Evolutionary conservation across 2,797 vertebrate genomes (phyloP), one percentile per base, ranked within the genome.

Genomic region (Lerista edwardsae): DNA sequence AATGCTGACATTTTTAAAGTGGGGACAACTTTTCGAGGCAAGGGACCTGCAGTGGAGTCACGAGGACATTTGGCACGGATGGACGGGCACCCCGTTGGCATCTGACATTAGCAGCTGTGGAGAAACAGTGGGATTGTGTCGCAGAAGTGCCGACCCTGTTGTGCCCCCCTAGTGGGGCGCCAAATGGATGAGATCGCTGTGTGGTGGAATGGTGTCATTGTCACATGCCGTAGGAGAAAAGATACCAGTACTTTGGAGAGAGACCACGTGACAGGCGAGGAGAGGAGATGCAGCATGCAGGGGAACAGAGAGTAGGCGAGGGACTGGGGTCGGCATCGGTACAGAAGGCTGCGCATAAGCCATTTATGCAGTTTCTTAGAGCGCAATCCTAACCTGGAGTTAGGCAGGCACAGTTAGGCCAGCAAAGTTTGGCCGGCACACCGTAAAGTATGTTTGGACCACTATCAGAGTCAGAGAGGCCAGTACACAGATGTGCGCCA

Each of bases 1-100:
- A 89, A 67, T 1, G 0, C 34, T 0, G 3, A 0, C 0, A 51
- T 27, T 71, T 25, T 36, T 0, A 0, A 21, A 0, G 0, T 36
- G 1, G 0, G 0, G 34, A 80, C 86, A 44, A 77, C 73, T 57
- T 1, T 0, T 74, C 36, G 15, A 31, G 36, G 11, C 5, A 1
- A 34, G 75, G 82, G 86, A 81, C 27, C 73, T 0, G 0, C 9
- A 0, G 2, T 39, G 81, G 72, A 78, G 39, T 0, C 39, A 19
- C 6, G 61, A 1, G 73, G 0, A 6, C 15, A 29, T 59, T 27
- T 44, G 9, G 59, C 68, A 72, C 71, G 44, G 7, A 27, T 72
- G 77, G 87, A 39, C 29, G 4, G 31, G 2, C 75, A 23, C 8
- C 73, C 10, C 36, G 19, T 15, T 78, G 78, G 73, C 25, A 75